Base-by-base conservation (phyloP, 2,888 invertebrate species). In the Fragum whitleyi region DNA sequence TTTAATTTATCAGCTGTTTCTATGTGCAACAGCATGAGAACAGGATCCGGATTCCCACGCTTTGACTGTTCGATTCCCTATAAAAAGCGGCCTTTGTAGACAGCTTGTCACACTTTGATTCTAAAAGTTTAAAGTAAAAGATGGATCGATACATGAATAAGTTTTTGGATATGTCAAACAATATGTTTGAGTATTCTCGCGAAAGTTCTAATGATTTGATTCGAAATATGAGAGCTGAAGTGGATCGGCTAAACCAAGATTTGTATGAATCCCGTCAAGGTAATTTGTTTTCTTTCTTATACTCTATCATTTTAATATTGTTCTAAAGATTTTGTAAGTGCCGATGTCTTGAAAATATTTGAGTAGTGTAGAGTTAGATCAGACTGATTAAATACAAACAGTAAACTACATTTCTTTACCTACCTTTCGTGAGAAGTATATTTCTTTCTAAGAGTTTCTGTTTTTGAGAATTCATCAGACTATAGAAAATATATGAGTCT, bases 221-320 rank as follows among this genome's bases (percentile, higher is more conserved):
- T 23, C n/a, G 23, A 53, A n/a, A 14, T n/a, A 21, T 53, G 23
- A 53, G 23, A 23, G 53, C n/a, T 53, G 53, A 53, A 53, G 53
- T 53, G 53, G 53, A 53, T 53, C 14, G 53, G 23, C 23, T 53
- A n/a, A 53, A 53, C n/a, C 53, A 23, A 23, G 53, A 53, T 19
- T 53, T 53, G 53, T 53, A 53, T 53, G 53, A 53, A 53, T 53
- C 53, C 53, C 53, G 23, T 53, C 53, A 53, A n/a, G 53, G 53
- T 53, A 53, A 14, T 53, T 53, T 53, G 1, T 53, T 53, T 53
- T n/a, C n/a, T n/a, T n/a, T 53, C n/a, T 53, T 53, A 19, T n/a
- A 53, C n/a, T 21, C 53, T 53, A 21, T 53, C n/a, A 9, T 53
- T 53, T 53, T n/a, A 21, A n/a, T 21, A 23, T 23, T 53, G 53